Base-by-base conservation (phyloP, 2,113 vertebrate genomes). In the Hyla sarda region DNA sequence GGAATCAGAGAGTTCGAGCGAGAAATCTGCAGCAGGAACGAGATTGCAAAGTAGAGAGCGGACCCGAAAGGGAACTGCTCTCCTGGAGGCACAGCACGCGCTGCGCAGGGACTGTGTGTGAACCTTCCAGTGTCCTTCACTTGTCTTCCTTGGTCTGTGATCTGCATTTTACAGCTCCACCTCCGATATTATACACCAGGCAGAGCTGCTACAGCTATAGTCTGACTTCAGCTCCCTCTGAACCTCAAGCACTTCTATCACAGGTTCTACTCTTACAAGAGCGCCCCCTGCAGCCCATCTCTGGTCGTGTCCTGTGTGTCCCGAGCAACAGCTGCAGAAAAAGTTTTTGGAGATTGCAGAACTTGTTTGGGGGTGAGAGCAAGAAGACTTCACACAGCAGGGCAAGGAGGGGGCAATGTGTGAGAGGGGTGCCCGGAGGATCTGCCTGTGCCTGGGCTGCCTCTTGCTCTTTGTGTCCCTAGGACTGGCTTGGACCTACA, bases 401-500 rank as follows among this genome's bases (percentile, higher is more conserved):
- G 67, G 80, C 77, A 80, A 73, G 77, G 67, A 87, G 86, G 65
- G 78, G 62, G 83, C 52, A 6, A 79, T 71, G 85, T 87, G 80
- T 25, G 88, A 79, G 84, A 88, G 84, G 67, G 84, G 82, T 88
- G 87, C 88, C 89, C 86, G 84, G 89, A 89, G 88, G 87, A 72
- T 83, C 85, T 74, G 85, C 89, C 83, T 89, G 88, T 92, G 92
- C 89, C 89, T 93, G 90, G 91, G 90, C 84, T 90, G 90, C 81
- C 91, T 94, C 88, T 90, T 94, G 13, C 90, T 94, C 88, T 91
- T 92, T 82, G 91, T 96, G 92, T 95, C 96, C 0, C 91, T 91
- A 74, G 95, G 93, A 73, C 92, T 95, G 88, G 90, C 95, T 14
- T 97, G 96, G 97, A 96, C 94, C 88, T 97, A 95, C 94, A 94